phyloP scores from a whole-genome alignment of 2,113 vertebrate genomes.

The human region GRCh38 chr9:120524501-120525000 shows the following conservation, averaged over 20 bases:
- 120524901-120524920: not conserved
- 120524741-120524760: not conserved
- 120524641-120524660: not conserved
- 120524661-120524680: not conserved
- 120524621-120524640: no score
- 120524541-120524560: no score
- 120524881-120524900: not conserved
- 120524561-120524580: no score
- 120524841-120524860: not conserved
- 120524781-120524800: not conserved
- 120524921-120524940: not conserved
- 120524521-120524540: no score
- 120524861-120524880: not conserved
- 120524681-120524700: not conserved
- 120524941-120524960: not conserved
- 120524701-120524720: not conserved
- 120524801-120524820: not conserved
- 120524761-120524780: rapidly evolving
- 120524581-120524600: no score
- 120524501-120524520: no score
- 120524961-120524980: not conserved
- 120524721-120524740: not conserved
- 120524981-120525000: constrained; percentile 91
- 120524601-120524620: no score
- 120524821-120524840: not conserved